Evolutionary conservation across 1,140 invertebrate species (phyloP).

Genomic region (Bacillus rossius): DNA sequence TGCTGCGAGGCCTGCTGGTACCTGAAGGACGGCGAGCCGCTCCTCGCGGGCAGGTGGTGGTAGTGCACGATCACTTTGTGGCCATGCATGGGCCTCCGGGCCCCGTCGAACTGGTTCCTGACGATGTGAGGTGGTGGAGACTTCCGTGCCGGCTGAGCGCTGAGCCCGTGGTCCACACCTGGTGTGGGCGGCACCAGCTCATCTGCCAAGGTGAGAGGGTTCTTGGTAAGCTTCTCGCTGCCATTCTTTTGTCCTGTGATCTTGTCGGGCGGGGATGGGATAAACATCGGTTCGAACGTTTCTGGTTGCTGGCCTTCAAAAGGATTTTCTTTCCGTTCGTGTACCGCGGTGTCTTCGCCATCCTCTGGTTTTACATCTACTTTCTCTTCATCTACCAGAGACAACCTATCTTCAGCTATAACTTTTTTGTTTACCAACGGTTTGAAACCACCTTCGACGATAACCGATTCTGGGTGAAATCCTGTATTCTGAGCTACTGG

Average conservation of each 20-base stretch:
- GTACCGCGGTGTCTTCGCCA: slow-evolving; percentile 21
- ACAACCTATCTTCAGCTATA: slow-evolving; percentile 45
- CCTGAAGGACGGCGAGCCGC: slow-evolving; percentile 10
- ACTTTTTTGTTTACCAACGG: slow-evolving; percentile 62
- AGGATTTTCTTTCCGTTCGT: slow-evolving; percentile 34
- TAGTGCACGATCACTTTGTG: slow-evolving; percentile 5
- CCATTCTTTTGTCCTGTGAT: slow-evolving; percentile 31
- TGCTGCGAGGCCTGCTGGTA: slow-evolving; percentile 33
- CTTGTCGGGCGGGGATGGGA: slow-evolving; percentile 59
- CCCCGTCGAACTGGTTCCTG: slow-evolving; percentile 2
- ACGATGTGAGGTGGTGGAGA: slow-evolving; percentile 37
- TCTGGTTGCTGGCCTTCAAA: slow-evolving; percentile 45
- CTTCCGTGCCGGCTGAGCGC: slow-evolving; percentile 40
- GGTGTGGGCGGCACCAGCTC: slow-evolving; percentile 1
- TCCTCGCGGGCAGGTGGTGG: slow-evolving; percentile 1
- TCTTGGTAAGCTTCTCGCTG: slow-evolving; percentile 37
- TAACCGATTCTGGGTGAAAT: slow-evolving; percentile 70
- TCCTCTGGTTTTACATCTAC: slow-evolving; percentile 5
- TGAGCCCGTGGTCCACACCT: slow-evolving; percentile 17
- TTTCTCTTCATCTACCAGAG: slow-evolving; percentile 3
- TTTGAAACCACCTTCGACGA: slow-evolving; percentile 76
- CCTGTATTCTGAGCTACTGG: slow-evolving; percentile 41
- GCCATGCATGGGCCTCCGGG: slow-evolving; percentile 3
- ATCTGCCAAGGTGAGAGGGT: slow-evolving; percentile 19
- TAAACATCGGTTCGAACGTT: slow-evolving; percentile 66